A percentile compares a stretch with the other conserved stretches of the same genome.
These are phyloP conservation scores for Trogon melanurus DNA, from an alignment of 2,113 vertebrate genomes.

Conservation along the genomic window DNA sequence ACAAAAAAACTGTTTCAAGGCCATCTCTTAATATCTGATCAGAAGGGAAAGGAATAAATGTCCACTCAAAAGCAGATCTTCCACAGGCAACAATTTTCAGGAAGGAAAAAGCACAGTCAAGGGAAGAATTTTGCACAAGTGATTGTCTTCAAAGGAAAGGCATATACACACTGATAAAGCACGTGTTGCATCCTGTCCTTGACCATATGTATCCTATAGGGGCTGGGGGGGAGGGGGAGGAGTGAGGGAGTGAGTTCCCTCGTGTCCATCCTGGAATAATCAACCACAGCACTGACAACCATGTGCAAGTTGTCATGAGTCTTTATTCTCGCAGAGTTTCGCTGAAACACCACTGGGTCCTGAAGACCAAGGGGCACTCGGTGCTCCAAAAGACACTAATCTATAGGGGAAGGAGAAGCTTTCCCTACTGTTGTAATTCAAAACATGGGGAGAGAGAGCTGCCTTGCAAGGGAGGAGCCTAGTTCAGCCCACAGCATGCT, in stretches of 20 bases:
- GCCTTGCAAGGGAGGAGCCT: not conserved
- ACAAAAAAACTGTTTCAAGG: not conserved
- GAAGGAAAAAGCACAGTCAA: conserved; percentile 22
- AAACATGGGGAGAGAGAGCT: fast-evolving
- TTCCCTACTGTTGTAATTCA: not conserved
- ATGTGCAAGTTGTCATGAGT: not conserved
- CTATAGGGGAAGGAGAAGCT: not conserved
- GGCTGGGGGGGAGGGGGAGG: no score
- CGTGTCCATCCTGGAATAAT: not conserved
- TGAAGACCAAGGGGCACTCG: fast-evolving
- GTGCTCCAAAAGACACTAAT: not conserved
- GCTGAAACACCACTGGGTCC: not conserved
- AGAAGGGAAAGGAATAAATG: not conserved
- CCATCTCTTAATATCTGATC: not conserved
- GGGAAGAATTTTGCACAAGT: not conserved
- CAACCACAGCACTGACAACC: not conserved
- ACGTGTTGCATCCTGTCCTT: not conserved
- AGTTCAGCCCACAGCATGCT: not conserved
- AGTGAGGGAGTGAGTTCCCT: not conserved
- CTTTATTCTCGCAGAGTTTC: not conserved
- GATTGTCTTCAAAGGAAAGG: conserved; percentile 11
- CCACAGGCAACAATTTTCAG: not conserved
- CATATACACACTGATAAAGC: not conserved
- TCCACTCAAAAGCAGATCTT: not conserved
- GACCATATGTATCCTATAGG: not conserved